Conservation (phyloP, 2,113 vertebrate species). For the Nibea albiflora region DNA sequence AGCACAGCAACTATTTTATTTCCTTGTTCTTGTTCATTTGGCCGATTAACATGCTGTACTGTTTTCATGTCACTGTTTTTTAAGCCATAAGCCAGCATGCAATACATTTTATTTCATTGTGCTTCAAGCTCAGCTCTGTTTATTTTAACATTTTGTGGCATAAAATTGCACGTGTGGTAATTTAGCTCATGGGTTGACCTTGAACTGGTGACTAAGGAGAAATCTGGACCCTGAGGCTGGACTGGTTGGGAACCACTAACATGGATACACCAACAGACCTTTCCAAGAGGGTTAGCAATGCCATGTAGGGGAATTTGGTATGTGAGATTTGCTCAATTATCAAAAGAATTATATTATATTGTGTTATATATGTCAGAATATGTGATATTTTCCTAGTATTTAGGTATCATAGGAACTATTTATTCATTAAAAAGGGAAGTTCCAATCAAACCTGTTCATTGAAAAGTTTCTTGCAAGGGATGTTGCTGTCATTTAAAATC, state of each 20-base stretch:
- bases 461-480: neutral
- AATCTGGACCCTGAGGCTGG: neutral
- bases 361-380: neutral
- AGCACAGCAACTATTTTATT: neutral
- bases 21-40: neutral
- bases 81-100: neutral
- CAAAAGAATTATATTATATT: neutral
- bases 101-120: neutral
- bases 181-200: neutral
- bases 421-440: neutral
- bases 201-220: neutral
- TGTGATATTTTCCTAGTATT: no score
- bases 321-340: neutral
- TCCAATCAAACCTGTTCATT: neutral
- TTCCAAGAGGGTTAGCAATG: constrained; percentile 6
- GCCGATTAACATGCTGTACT: neutral
- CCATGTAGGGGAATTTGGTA: no score
- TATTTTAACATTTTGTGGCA: neutral
- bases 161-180: neutral
- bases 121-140: neutral
- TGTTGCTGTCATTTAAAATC: neutral
- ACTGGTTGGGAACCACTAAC: no score
- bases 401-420: neutral
- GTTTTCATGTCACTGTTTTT: neutral
- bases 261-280: constrained; percentile 9